Percentiles rank a stretch among this genome's conserved stretches.
phyloP scores from a whole-genome alignment of 30 jellyfish, hydroid and myxozoan species.

The Cassiopea xamachana region DNA sequence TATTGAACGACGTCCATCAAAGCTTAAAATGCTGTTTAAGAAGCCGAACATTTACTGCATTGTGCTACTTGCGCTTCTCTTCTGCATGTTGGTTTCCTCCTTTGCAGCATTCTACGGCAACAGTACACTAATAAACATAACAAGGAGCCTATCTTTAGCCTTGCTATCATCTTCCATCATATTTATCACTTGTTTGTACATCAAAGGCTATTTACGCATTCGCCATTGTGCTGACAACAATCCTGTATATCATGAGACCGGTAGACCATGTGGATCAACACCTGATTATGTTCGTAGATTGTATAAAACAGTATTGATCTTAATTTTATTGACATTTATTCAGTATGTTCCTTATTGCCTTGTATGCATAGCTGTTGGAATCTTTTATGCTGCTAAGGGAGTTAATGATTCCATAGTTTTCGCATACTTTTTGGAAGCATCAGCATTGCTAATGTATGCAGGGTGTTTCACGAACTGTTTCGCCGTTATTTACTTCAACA shows the following conservation, averaged over 20 bases:
- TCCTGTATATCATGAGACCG: background rate
- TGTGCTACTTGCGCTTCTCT: background rate
- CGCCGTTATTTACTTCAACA: slow-evolving; percentile 1
- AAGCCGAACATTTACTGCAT: background rate
- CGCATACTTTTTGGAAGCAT: background rate
- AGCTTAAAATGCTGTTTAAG: background rate
- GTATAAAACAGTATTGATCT: slow-evolving; percentile 5
- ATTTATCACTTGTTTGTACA: background rate
- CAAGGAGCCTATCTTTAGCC: too few species aligned
- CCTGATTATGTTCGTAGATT: slow-evolving; percentile 6
- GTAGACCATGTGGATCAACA: background rate
- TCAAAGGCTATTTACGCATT: slow-evolving; percentile 1
- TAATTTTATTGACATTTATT: background rate
- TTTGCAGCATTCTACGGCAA: background rate
- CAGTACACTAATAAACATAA: background rate
- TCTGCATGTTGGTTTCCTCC: too few species aligned
- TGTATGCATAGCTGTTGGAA: too few species aligned
- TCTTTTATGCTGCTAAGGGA: background rate
- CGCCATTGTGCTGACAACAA: too few species aligned
- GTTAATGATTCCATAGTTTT: background rate
- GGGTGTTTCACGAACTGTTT: background rate
- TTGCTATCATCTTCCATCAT: background rate
- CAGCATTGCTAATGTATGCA: background rate
- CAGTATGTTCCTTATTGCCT: background rate
- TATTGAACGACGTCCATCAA: background rate